Evolutionary conservation across 1,140 invertebrate genomes (phyloP), one percentile per base, ranked within the genome.

Genomic region (Drosophila rhopaloa): DNA sequence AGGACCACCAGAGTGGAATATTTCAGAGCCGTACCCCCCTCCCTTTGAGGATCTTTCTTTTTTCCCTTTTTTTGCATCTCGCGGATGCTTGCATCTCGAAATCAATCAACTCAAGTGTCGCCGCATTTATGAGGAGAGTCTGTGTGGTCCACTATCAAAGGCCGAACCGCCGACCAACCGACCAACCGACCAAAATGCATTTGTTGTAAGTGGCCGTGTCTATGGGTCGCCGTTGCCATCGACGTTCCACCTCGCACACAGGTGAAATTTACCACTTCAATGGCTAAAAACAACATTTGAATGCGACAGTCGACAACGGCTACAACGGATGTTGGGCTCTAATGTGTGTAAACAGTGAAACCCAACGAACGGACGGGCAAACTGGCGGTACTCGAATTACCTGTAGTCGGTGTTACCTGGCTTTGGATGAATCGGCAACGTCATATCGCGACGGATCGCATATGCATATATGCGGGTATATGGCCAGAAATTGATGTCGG

Each of bases 221-320:
- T 88, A 79, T 86, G 76, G 70, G 55, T 50, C 58, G 59, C 48
- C 61, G 56, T 32, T 53, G 47, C 41, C 29, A 56, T 44, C 59
- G 46, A 29, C 60, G 50, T 60, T 79, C 32, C 76, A 80, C 72
- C 79, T 82, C 84, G 66, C 67, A 89, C 79, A 90, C 86, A 90
- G 86, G 86, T 90, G 86, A 90, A 90, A 90, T 90, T 90, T 90
- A 84, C 81, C 86, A 90, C 86, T 90, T 90, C 70, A 84, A 76
- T 74, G 79, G 79, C 65, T 90, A 90, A 90, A 90, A 89, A 90
- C 86, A 90, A 90, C 86, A 90, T 81, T 90, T 78, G 79, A 82
- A 90, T 76, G 76, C 70, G 79, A 90, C 79, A 90, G 79, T 90
- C 79, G 71, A 68, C 76, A 72, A 71, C 74, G 81, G 77, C 84